These are phyloP conservation scores for Lasioglossum figueresi DNA, from an alignment of 2,888 invertebrate species.

Conservation along the genomic window DNA sequence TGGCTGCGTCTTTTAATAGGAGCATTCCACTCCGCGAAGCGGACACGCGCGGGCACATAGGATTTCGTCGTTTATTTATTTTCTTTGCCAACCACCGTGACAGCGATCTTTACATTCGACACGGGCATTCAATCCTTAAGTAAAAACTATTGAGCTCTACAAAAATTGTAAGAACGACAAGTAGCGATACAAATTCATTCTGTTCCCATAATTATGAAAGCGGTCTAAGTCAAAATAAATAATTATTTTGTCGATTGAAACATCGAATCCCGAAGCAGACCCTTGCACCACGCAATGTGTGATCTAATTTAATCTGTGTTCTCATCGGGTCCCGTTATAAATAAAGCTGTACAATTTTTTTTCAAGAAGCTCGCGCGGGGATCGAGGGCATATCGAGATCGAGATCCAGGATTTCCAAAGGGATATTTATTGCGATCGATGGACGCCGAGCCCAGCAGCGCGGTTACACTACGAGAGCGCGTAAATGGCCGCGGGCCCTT, in stretches of 20 bases:
- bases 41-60: constrained; percentile 66
- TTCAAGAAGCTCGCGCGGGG: neutral
- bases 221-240: neutral
- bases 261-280: neutral
- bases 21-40: constrained; percentile 72
- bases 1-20: constrained; percentile 75
- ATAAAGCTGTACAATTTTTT: neutral
- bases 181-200: no score
- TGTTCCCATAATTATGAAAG: no score
- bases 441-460: constrained; percentile 41
- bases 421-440: constrained; percentile 70
- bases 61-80: constrained; percentile 56
- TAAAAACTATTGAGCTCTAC: neutral
- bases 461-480: constrained; percentile 55
- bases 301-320: neutral
- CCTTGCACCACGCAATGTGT: neutral
- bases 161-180: neutral
- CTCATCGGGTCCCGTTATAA: neutral
- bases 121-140: neutral
- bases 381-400: constrained; percentile 10
- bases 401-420: constrained; percentile 25
- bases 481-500: constrained; percentile 75
- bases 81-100: constrained; percentile 29
- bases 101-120: constrained; percentile 45
- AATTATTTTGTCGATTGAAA: neutral